These are phyloP conservation scores for Melanostoma mellinum DNA, from an alignment of 2,888 invertebrate species.

Conservation along the genomic window DNA sequence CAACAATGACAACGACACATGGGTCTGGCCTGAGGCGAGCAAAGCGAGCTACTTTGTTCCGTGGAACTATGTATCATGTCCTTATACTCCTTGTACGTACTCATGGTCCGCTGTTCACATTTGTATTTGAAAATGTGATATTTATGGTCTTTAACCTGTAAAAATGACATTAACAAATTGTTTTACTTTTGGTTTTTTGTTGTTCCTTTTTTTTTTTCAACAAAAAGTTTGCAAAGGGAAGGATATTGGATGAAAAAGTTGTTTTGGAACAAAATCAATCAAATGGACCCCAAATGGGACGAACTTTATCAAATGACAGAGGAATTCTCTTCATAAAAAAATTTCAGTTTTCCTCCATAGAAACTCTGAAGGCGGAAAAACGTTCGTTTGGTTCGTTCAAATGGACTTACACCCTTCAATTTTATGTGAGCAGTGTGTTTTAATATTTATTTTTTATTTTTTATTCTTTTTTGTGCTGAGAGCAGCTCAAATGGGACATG, in stretches of 20 bases:
- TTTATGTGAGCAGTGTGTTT: not conserved
- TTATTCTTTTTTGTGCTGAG: conserved; percentile 33
- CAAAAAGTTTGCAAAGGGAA: conserved; percentile 27
- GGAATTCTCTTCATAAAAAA: not conserved
- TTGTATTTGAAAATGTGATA: conserved; percentile 10
- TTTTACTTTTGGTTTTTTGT: not conserved
- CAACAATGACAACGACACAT: conserved; percentile 29
- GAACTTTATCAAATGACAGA: conserved; percentile 2
- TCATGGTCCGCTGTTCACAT: not conserved
- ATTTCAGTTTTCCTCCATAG: no score
- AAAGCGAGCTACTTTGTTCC: conserved; percentile 14
- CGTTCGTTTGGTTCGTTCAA: no score
- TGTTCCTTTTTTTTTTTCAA: conserved; percentile 7
- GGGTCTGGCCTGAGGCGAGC: conserved; percentile 6
- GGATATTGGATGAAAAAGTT: conserved; percentile 32
- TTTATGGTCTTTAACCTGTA: conserved; percentile 19
- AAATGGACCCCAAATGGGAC: conserved; percentile 20
- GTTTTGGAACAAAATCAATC: conserved; percentile 42
- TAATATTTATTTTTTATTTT: not conserved
- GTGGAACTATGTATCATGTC: conserved; percentile 5
- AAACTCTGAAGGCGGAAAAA: no score
- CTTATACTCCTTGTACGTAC: conserved; percentile 18
- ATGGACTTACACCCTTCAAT: no score
- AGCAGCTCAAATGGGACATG: conserved; percentile 53
- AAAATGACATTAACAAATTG: conserved; percentile 50